A percentile compares a stretch with the other conserved stretches of the same genome.
Evolutionary conservation across 2,888 invertebrate species (phyloP).

Genomic region (Gryllus longicercus): DNA sequence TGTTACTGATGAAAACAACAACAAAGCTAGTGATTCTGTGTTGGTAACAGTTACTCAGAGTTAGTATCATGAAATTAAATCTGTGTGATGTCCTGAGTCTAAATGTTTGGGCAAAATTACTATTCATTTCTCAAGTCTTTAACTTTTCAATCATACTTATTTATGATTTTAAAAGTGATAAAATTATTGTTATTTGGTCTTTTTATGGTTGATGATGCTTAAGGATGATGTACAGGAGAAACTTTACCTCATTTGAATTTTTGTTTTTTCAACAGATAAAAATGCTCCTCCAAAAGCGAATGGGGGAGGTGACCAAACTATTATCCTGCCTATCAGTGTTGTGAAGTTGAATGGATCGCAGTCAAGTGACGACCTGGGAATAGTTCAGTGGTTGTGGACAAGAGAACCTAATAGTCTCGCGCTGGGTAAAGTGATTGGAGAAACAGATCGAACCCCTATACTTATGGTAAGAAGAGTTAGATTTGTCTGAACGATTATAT

Average conservation of each 20-base stretch:
- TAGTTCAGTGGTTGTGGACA: constrained; percentile 80
- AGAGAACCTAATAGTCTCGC: constrained; percentile 74
- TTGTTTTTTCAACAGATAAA: constrained; percentile 59
- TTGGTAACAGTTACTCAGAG: constrained; percentile 80
- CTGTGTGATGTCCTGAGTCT: too few relatives aligned
- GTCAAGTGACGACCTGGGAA: constrained; percentile 82
- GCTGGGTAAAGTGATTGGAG: constrained; percentile 74
- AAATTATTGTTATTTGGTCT: too few relatives aligned
- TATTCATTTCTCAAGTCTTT: too few relatives aligned
- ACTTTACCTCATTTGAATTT: constrained; percentile 18
- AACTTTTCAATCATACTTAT: too few relatives aligned
- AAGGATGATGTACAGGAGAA: too few relatives aligned
- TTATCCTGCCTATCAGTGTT: constrained; percentile 70
- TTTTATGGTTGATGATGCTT: too few relatives aligned
- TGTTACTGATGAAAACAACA: constrained; percentile 81
- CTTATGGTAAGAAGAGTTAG: constrained; percentile 58
- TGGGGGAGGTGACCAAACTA: constrained; percentile 79
- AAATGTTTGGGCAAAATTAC: too few relatives aligned
- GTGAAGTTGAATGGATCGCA: constrained; percentile 78
- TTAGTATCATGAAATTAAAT: constrained; percentile 49
- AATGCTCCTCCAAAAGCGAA: constrained; percentile 86
- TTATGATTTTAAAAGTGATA: too few relatives aligned
- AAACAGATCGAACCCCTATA: constrained; percentile 72
- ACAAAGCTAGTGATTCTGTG: constrained; percentile 69
- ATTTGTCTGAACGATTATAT: too few relatives aligned